These are phyloP conservation scores for Nezara viridula DNA, from an alignment of 2,888 invertebrate species.

Conservation along the genomic window DNA sequence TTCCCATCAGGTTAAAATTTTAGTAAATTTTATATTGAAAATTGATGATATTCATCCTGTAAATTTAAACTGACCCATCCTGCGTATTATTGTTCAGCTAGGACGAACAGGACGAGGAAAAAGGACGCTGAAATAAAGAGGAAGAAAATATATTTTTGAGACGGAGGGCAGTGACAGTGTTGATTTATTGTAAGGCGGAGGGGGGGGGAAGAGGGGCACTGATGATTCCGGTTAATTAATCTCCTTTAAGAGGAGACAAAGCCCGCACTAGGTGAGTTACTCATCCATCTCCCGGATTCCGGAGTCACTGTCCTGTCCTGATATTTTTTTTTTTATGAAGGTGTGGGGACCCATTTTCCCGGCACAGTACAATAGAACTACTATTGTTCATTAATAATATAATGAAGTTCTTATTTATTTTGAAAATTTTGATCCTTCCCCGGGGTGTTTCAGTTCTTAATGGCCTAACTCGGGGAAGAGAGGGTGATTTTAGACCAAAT, in stretches of 20 bases:
- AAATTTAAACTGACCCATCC: not conserved
- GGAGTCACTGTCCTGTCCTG: not conserved
- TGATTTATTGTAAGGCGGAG: not conserved
- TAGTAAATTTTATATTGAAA: not conserved
- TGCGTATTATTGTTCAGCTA: not conserved
- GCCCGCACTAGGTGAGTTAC: not conserved
- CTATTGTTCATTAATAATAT: not conserved
- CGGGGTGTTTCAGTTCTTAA: too few species aligned
- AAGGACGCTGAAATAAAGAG: not conserved
- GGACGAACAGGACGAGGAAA: not conserved
- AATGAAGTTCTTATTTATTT: not conserved
- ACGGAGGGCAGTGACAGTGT: not conserved
- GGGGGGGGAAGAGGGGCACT: too few species aligned
- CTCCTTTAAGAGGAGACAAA: conserved; percentile 45
- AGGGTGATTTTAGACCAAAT: too few species aligned
- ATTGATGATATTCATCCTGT: not conserved
- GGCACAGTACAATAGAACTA: not conserved
- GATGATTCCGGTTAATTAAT: conserved; percentile 49
- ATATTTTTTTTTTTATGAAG: not conserved
- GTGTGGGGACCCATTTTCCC: not conserved
- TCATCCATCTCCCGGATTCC: conserved; percentile 15
- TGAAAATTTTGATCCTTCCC: too few species aligned
- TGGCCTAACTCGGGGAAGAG: too few species aligned
- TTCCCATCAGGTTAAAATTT: too few species aligned
- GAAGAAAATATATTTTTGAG: conserved; percentile 37